phyloP scores from a whole-genome alignment of 2,113 vertebrate species.

The Alethe castanea region DNA sequence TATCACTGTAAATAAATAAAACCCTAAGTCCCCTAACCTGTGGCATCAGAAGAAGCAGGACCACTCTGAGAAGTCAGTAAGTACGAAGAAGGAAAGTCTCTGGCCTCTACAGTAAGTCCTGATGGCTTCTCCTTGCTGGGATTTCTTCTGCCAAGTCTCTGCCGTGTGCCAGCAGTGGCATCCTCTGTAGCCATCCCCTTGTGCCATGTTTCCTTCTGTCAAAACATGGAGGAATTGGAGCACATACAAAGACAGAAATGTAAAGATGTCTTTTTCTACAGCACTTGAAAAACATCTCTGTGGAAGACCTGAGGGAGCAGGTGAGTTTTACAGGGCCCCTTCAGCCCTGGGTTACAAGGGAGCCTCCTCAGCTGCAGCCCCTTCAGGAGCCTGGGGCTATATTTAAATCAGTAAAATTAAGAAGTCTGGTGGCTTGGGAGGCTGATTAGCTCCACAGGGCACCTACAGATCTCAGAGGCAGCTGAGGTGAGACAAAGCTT shows the following conservation, averaged over 20 bases:
- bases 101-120: background rate
- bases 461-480: background rate
- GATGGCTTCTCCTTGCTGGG: background rate
- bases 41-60: background rate
- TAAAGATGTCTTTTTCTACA: background rate
- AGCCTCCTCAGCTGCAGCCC: background rate
- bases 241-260: background rate
- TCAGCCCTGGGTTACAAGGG: background rate
- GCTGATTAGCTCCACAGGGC: background rate
- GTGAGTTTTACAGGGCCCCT: background rate
- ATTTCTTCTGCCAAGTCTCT: background rate
- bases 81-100: background rate
- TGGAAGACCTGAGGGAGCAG: background rate
- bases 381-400: background rate
- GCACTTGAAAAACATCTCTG: background rate
- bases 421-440: background rate
- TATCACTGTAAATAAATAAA: background rate
- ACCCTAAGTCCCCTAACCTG: background rate
- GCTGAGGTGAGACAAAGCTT: background rate
- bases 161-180: background rate
- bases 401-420: background rate
- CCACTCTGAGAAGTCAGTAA: background rate
- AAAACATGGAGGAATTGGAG: fast-evolving
- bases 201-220: background rate
- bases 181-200: background rate